phyloP scores from a whole-genome alignment of 2,888 invertebrate genomes.

The Elysia crispata region DNA sequence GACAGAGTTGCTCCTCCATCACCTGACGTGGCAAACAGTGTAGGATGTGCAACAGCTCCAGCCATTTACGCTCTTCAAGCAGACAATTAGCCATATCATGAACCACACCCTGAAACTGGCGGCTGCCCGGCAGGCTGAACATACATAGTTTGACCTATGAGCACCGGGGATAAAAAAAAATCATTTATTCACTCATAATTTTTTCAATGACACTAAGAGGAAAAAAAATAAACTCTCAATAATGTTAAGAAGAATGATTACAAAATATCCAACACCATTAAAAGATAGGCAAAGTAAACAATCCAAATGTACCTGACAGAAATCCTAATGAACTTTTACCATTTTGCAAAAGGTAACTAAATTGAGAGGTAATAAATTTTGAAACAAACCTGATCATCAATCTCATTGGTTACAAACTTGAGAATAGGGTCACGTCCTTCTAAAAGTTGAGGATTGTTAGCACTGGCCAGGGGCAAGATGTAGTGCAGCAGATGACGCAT shows the following conservation, averaged over 20 bases:
- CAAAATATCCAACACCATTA: too few species aligned
- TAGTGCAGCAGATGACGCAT: conserved; percentile 68
- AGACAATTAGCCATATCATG: conserved; percentile 63
- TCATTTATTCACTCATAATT: too few species aligned
- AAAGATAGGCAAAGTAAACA: too few species aligned
- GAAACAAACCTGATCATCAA: conserved; percentile 57
- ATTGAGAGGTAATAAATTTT: too few species aligned
- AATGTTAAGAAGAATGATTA: too few species aligned
- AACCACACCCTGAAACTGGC: conserved; percentile 61
- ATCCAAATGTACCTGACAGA: too few species aligned
- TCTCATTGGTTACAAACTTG: conserved; percentile 69
- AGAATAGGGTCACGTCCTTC: conserved; percentile 67
- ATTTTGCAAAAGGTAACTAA: too few species aligned
- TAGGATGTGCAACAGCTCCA: conserved; percentile 61
- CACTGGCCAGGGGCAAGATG: conserved; percentile 69
- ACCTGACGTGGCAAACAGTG: conserved; percentile 63
- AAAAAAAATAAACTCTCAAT: too few species aligned
- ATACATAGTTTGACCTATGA: conserved; percentile 64
- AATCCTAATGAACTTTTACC: too few species aligned
- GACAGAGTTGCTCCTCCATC: conserved; percentile 56
- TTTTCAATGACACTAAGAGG: too few species aligned
- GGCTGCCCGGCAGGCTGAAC: conserved; percentile 67
- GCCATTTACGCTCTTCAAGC: conserved; percentile 64
- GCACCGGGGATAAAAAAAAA: too few species aligned
- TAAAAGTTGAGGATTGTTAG: conserved; percentile 67